Conservation (phyloP, 2,113 vertebrate genomes). For the Corythaixoides concolor region DNA sequence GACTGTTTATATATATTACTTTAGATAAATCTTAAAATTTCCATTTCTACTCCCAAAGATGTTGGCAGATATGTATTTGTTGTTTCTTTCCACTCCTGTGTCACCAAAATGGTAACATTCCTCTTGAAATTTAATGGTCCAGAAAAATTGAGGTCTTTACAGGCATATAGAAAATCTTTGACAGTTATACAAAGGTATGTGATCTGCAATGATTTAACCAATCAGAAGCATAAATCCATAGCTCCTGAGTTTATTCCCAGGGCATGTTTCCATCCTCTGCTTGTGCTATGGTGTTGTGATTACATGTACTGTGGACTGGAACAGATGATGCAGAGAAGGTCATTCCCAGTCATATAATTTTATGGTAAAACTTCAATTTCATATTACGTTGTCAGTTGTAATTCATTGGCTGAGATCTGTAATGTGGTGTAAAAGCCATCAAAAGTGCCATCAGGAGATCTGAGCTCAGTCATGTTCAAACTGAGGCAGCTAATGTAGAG, state of each 20-base stretch:
- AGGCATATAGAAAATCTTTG: not conserved
- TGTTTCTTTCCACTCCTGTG: rapidly evolving
- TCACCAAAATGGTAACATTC: not conserved
- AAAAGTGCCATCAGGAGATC: not conserved
- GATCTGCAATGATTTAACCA: not conserved
- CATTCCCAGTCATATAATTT: not conserved
- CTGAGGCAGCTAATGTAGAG: not conserved
- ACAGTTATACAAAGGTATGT: not conserved
- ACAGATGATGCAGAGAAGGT: not conserved
- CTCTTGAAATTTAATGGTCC: not conserved
- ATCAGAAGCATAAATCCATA: not conserved
- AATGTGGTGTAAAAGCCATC: not conserved
- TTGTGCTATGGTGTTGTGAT: not conserved
- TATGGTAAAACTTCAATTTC: not conserved
- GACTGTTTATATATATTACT: not conserved
- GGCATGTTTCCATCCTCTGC: not conserved
- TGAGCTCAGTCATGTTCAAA: not conserved
- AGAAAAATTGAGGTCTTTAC: not conserved
- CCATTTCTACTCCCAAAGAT: not conserved
- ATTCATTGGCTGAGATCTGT: not conserved
- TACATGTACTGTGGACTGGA: not conserved
- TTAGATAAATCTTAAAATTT: not conserved
- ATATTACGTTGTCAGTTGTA: not conserved
- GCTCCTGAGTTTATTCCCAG: not conserved
- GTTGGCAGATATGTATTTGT: rapidly evolving